These are phyloP conservation scores for Zootoca vivipara DNA, from an alignment of 2,113 vertebrate species.

Conservation along the genomic window DNA sequence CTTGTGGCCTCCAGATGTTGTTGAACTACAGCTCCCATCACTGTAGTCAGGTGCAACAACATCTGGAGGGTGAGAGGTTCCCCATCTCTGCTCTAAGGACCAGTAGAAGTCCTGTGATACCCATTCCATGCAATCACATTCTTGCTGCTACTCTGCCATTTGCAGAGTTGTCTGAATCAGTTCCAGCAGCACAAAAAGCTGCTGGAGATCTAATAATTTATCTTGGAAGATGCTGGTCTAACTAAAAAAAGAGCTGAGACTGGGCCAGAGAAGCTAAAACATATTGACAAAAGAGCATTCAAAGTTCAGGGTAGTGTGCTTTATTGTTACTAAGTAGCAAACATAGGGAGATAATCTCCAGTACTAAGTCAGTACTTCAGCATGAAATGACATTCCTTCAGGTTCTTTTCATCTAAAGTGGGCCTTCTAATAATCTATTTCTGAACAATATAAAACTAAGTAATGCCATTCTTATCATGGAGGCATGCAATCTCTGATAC, in stretches of 20 bases:
- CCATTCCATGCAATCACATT: neutral
- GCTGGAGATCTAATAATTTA: neutral
- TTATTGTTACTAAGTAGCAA: neutral
- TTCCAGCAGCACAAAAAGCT: neutral
- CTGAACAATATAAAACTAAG: slow-evolving; percentile 1
- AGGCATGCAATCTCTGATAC: slow-evolving; percentile 1
- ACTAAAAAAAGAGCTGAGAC: neutral
- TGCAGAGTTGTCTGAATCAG: neutral
- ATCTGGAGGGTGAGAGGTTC: no score
- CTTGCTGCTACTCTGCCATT: neutral
- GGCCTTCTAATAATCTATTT: slow-evolving; percentile 10
- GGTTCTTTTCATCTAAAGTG: slow-evolving; percentile 10
- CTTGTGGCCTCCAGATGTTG: no score
- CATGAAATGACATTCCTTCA: slow-evolving; percentile 24
- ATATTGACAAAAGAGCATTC: neutral
- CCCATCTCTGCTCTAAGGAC: no score
- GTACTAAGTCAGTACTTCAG: slow-evolving; percentile 21
- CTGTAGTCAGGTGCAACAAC: no score
- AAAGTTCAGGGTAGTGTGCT: neutral
- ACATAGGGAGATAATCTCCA: slow-evolving; percentile 4
- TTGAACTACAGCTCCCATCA: no score
- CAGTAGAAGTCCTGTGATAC: neutral
- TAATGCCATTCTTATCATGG: slow-evolving; percentile 8
- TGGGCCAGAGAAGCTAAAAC: neutral
- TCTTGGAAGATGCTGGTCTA: neutral